A percentile compares a stretch with the other conserved stretches of the same genome.
These are phyloP conservation scores for Ptilorrhoa leucosticta DNA, from an alignment of 2,113 vertebrate species.

Conservation along the genomic window DNA sequence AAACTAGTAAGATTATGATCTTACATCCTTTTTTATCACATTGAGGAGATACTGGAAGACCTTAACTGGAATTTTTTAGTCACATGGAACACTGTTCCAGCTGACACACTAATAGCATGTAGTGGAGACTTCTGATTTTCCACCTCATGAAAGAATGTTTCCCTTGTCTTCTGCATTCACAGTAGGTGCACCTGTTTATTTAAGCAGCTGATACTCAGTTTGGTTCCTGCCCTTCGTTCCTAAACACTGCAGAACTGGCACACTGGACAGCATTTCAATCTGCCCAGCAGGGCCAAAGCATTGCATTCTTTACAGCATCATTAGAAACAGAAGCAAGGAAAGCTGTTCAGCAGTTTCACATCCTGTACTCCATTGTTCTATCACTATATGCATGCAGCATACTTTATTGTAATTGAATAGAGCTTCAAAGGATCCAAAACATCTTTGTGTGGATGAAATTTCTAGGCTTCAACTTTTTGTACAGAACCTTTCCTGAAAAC, in stretches of 20 bases:
- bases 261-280: not conserved
- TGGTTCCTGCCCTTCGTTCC: not conserved
- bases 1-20: not conserved
- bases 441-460: not conserved
- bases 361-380: not conserved
- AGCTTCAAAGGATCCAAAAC: not conserved
- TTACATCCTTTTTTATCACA: not conserved
- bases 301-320: not conserved
- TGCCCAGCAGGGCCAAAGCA: not conserved
- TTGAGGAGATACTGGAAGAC: not conserved
- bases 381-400: not conserved
- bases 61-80: not conserved
- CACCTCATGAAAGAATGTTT: not conserved
- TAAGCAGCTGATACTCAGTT: not conserved
- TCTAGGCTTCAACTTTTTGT: not conserved
- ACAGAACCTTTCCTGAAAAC: not conserved
- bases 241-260: not conserved
- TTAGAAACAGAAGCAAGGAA: not conserved
- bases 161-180: not conserved
- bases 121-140: not conserved
- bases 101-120: not conserved
- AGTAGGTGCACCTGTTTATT: not conserved
- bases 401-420: not conserved
- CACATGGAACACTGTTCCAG: not conserved
- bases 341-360: not conserved